Conservation (phyloP, 2,888 invertebrate genomes). For the Drosophila histrio region DNA sequence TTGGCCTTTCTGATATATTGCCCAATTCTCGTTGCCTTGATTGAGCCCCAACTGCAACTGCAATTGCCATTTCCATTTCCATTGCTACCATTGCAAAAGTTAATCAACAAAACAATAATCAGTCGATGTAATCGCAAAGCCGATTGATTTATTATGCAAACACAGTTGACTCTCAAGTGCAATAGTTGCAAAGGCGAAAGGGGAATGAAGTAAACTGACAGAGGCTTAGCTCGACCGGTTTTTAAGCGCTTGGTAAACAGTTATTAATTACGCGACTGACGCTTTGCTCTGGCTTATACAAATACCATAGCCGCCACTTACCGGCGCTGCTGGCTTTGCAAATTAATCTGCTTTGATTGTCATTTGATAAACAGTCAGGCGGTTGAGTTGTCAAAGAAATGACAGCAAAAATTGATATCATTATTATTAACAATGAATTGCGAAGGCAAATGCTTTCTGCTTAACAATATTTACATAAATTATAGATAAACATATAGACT, state of each 20-base stretch:
- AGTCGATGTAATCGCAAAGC: conserved; percentile 39
- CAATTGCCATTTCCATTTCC: conserved; percentile 1
- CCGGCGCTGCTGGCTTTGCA: conserved; percentile 47
- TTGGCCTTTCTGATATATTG: conserved; percentile 44
- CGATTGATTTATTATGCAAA: conserved; percentile 73
- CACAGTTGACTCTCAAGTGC: conserved; percentile 29
- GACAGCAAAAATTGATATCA: conserved; percentile 37
- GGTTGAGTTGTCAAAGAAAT: conserved; percentile 55
- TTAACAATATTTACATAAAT: conserved; percentile 7
- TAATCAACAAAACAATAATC: conserved; percentile 70
- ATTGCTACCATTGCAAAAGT: conserved; percentile 51
- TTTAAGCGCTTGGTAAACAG: conserved; percentile 73
- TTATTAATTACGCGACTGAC: conserved; percentile 67
- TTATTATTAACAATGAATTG: conserved; percentile 35
- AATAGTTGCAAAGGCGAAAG: not conserved
- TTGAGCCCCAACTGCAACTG: conserved; percentile 53
- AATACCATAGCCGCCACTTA: conserved; percentile 48
- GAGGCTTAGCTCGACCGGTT: conserved; percentile 50
- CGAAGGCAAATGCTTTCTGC: not conserved
- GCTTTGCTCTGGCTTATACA: conserved; percentile 52
- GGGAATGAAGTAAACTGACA: conserved; percentile 4
- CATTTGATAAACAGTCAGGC: conserved; percentile 52
- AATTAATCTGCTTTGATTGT: conserved; percentile 75
- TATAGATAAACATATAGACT: not conserved
- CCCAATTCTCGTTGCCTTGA: conserved; percentile 48